Percentiles rank a stretch among this genome's conserved stretches.
These are phyloP conservation scores for Adelges cooleyi DNA, from an alignment of 1,140 invertebrate genomes.

Conservation along the genomic window DNA sequence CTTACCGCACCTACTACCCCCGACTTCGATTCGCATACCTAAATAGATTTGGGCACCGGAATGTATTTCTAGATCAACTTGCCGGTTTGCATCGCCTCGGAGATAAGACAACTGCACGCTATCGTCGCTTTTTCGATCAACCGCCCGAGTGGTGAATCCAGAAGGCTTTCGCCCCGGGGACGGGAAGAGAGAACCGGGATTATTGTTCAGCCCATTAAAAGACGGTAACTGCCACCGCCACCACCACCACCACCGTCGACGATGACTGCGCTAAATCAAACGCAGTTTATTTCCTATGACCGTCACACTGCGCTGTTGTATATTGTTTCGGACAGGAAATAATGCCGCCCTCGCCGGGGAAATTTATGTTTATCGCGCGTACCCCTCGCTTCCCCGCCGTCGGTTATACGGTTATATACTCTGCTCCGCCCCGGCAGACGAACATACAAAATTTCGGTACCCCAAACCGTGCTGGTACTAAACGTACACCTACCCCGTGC, in stretches of 20 bases:
- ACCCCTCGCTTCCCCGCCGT: too few relatives aligned
- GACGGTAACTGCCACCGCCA: background rate
- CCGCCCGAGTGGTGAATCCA: background rate
- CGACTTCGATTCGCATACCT: too few relatives aligned
- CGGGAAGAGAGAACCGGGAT: too few relatives aligned
- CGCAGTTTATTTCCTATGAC: background rate
- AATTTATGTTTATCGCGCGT: too few relatives aligned
- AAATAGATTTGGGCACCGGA: too few relatives aligned
- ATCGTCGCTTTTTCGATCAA: background rate
- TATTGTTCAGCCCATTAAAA: too few relatives aligned
- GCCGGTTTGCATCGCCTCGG: background rate
- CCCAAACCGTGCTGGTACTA: background rate
- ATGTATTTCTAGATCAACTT: too few relatives aligned
- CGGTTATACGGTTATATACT: background rate
- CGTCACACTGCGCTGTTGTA: background rate
- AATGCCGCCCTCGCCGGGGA: background rate
- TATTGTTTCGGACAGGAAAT: conserved; percentile 16
- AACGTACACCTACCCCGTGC: too few relatives aligned
- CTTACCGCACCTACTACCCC: too few relatives aligned
- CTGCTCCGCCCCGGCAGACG: background rate
- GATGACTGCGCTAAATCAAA: background rate
- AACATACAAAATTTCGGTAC: background rate
- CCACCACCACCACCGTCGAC: too few relatives aligned
- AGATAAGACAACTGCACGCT: background rate
- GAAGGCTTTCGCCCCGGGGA: background rate